Evolutionary conservation across 1,140 invertebrate genomes (phyloP).

Genomic region (Caerostris darwini): DNA sequence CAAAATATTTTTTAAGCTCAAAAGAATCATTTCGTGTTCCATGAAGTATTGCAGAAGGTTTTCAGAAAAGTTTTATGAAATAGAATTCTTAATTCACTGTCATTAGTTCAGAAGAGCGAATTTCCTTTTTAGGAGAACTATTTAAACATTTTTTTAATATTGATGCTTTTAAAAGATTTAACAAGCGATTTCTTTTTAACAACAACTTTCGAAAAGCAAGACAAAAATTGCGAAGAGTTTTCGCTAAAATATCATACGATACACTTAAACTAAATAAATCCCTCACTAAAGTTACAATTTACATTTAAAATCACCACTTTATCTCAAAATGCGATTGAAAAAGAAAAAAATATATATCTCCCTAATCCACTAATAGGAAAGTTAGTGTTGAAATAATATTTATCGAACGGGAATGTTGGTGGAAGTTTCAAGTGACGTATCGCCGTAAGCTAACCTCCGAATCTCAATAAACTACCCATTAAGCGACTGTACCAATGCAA

Average conservation of each 20-base stretch:
- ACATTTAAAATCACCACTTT: background rate
- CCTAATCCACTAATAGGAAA: slow-evolving; percentile 14
- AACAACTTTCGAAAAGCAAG: background rate
- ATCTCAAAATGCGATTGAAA: background rate
- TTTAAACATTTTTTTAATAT: no score
- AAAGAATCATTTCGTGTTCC: no score
- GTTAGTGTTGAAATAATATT: slow-evolving; percentile 22
- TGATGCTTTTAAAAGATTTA: no score
- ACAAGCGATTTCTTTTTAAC: background rate
- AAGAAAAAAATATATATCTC: background rate
- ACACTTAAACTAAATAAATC: background rate
- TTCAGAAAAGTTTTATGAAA: background rate
- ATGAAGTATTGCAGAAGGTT: no score
- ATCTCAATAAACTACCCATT: slow-evolving; percentile 55
- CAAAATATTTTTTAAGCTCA: no score
- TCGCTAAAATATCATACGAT: background rate
- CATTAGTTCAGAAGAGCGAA: background rate
- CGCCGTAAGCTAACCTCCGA: background rate
- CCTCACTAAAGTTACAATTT: background rate
- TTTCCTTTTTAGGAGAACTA: no score
- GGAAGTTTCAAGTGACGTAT: background rate
- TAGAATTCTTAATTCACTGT: background rate
- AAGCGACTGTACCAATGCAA: slow-evolving; percentile 1
- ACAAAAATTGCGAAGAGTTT: background rate
- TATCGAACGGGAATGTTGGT: background rate